Percentiles rank a stretch among this genome's conserved stretches.
These are phyloP conservation scores for Dendrocincla fuliginosa DNA, from an alignment of 2,797 vertebrate species.

Conservation along the genomic window DNA sequence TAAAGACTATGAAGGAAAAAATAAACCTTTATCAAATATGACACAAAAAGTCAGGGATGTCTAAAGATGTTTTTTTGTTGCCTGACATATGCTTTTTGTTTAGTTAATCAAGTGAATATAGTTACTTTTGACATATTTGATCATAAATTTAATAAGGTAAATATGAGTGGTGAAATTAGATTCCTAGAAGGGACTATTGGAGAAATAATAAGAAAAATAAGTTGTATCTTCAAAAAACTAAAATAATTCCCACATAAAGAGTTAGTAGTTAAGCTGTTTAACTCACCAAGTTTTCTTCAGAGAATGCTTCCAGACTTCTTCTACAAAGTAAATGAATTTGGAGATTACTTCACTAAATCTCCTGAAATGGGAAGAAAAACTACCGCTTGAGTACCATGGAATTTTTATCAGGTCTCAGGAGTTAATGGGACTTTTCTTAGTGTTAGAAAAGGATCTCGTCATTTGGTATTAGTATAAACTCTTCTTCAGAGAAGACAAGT, in stretches of 20 bases:
- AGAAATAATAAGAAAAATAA: neutral
- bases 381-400: neutral
- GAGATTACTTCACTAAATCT: neutral
- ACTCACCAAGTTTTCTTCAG: neutral
- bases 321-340: neutral
- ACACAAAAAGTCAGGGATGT: neutral
- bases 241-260: neutral
- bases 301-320: neutral
- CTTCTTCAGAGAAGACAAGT: neutral
- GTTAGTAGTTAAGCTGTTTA: neutral
- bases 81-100: neutral
- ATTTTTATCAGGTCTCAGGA: neutral
- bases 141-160: neutral
- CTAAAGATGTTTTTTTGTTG: neutral
- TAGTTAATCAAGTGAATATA: neutral
- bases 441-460: neutral
- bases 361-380: neutral
- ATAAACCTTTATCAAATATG: neutral
- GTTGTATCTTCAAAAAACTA: neutral
- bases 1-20: neutral
- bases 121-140: neutral
- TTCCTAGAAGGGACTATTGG: neutral
- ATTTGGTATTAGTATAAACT: neutral
- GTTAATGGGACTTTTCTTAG: neutral
- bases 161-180: neutral